These are phyloP conservation scores for Pyrocephalus nanus DNA, from an alignment of 2,797 vertebrate genomes.

Conservation along the genomic window DNA sequence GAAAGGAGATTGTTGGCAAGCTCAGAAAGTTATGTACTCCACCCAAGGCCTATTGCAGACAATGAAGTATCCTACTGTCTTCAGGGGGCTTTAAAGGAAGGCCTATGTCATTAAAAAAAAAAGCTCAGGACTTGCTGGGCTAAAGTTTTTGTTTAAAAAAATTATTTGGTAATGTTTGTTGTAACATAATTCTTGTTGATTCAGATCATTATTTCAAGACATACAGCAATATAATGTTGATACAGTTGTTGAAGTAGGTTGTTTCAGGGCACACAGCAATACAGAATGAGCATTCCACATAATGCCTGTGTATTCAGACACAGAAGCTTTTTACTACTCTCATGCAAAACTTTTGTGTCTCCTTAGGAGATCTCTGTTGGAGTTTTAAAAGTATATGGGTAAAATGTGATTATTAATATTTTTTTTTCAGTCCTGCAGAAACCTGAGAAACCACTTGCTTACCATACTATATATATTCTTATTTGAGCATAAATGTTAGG, in stretches of 20 bases:
- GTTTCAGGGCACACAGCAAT: background rate
- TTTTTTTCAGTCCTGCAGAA: background rate
- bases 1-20: background rate
- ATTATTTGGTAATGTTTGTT: background rate
- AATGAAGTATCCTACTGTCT: background rate
- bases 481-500: background rate
- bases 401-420: background rate
- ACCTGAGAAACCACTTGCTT: background rate
- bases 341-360: background rate
- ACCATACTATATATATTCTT: background rate
- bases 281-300: background rate
- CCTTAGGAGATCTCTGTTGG: background rate
- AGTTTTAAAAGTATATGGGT: background rate
- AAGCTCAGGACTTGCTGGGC: background rate
- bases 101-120: background rate
- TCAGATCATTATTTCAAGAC: background rate
- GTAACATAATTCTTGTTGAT: background rate
- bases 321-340: background rate
- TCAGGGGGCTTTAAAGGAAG: background rate
- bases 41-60: background rate
- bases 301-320: fast-evolving
- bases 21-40: background rate
- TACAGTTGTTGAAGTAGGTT: background rate
- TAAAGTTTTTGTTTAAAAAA: background rate
- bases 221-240: background rate